Percentiles rank a stretch among this genome's conserved stretches.
Evolutionary conservation across 2,113 vertebrate species (phyloP).

Genomic region (Crotalus tigris): DNA sequence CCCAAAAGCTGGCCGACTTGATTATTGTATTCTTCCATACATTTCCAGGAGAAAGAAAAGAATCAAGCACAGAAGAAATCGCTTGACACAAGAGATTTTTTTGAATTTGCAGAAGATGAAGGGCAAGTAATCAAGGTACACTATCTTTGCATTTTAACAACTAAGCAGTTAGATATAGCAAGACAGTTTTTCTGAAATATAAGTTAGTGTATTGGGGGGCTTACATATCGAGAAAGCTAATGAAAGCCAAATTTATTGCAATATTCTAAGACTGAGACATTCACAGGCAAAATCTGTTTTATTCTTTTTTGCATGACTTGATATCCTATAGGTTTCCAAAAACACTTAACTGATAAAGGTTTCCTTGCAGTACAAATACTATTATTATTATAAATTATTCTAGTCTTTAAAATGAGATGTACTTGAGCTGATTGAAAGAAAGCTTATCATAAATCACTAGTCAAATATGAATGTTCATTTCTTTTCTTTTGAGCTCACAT

Average conservation of each 20-base stretch:
- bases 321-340: background rate
- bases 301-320: background rate
- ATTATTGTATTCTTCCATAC: background rate
- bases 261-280: background rate
- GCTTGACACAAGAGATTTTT: conserved; percentile 44
- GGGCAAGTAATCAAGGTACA: conserved; percentile 44
- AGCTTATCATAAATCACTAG: background rate
- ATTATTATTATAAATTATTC: background rate
- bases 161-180: background rate
- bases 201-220: background rate
- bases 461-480: conserved; percentile 1
- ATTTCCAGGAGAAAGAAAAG: conserved; percentile 63
- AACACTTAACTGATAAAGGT: background rate
- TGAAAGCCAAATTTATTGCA: background rate
- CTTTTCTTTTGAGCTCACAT: background rate
- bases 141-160: background rate
- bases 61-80: conserved; percentile 61
- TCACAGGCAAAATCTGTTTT: background rate
- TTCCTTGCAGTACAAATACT: background rate
- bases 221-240: background rate
- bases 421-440: conserved; percentile 1
- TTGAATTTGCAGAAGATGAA: background rate
- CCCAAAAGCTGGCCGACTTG: background rate
- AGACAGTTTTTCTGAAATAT: background rate
- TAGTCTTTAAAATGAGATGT: background rate